Evolutionary conservation across 2,113 vertebrate genomes (phyloP), one percentile per base, ranked within the genome.

Genomic region (Tursiops truncatus): DNA sequence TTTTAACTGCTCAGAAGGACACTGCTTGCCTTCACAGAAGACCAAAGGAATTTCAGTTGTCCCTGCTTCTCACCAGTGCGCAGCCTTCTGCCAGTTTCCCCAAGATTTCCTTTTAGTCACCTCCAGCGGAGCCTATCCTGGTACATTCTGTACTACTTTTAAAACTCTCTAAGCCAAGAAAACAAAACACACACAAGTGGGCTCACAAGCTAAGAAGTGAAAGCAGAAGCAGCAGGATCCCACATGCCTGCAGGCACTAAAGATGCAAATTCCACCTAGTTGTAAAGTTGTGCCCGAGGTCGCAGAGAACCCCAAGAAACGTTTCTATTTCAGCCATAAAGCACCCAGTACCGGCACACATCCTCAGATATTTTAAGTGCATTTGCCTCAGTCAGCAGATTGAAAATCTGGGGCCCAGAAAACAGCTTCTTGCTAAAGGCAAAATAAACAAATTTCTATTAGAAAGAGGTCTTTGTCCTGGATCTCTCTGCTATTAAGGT

Each of bases 61-160:
- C 6, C 58, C 38, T 53, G 79, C 26, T 44, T 94, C 53, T 58
- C 20, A 26, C 44, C 62, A 18, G 28, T 10, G 13, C 89, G 44
- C n/a, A 95, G 79, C 33, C 74, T 38, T 95, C 77, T 80, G 92
- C 96, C 87, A 97, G 87, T 73, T 98, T 96, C 65, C 70, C 77
- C 70, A 80, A 77, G 44, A 89, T 90, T 97, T 97, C 63, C 77
- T 90, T 97, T 97, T 5, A 86, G 96, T 94, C 63, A 84, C 23
- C 77, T 97, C 97, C 96, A 92, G 74, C 97, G 92, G 95, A 97
- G 91, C 76, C 74, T 93, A 88, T 67, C 38, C 79, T 36, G 73
- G 96, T 97, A 96, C 91, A 79, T 77, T 96, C 95, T 90, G 95
- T 98, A 93, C 94, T 97, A 94, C 92, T 95, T 98, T 77, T 18